A percentile compares a stretch with the other conserved stretches of the same genome.
Evolutionary conservation across 2,113 vertebrate genomes (phyloP).

Genomic region (Reinhardtius hippoglossoides): DNA sequence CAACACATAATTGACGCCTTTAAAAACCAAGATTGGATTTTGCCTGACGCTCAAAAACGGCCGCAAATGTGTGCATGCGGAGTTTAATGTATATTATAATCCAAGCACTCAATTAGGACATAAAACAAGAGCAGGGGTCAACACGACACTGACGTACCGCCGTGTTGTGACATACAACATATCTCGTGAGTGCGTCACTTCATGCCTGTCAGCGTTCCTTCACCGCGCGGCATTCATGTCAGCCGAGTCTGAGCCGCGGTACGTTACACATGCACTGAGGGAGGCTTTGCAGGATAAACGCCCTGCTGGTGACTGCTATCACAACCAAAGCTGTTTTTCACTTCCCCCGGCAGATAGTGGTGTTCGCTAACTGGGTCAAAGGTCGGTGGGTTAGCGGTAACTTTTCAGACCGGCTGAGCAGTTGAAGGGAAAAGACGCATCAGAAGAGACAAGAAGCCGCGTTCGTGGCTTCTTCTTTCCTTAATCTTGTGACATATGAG

Average conservation of each 20-base stretch:
- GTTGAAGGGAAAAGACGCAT: too few relatives aligned
- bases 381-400: conserved; percentile 7
- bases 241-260: neutral
- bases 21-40: neutral
- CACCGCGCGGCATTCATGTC: neutral
- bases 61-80: neutral
- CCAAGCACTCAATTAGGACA: too few relatives aligned
- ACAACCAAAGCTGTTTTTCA: conserved; percentile 2
- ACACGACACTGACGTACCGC: neutral
- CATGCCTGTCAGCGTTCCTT: neutral
- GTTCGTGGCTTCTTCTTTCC: too few relatives aligned
- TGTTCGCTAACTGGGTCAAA: conserved; percentile 34
- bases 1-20: neutral
- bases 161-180: neutral
- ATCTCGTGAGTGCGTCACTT: neutral
- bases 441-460: too few relatives aligned
- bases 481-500: too few relatives aligned
- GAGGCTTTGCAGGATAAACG: conserved; percentile 29
- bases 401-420: neutral
- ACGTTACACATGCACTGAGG: too few relatives aligned
- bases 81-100: too few relatives aligned
- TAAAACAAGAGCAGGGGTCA: too few relatives aligned
- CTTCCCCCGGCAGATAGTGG: conserved; percentile 14
- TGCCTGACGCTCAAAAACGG: neutral
- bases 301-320: neutral